These are phyloP conservation scores for Drosophila eugracilis DNA, from an alignment of 1,140 invertebrate species.

Conservation along the genomic window DNA sequence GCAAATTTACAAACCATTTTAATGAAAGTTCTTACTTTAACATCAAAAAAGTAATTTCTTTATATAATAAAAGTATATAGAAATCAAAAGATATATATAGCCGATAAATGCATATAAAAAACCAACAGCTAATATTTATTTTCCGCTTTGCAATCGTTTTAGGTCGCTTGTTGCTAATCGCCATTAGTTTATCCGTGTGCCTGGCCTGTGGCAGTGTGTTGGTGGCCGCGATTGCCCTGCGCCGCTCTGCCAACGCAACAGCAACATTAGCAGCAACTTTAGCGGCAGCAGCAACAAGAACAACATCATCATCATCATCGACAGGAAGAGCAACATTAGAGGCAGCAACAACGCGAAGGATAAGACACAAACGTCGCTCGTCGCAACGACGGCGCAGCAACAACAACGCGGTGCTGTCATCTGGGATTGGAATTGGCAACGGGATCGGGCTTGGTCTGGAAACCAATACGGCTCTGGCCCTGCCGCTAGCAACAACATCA, in stretches of 20 bases:
- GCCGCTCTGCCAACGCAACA: slow-evolving; percentile 53
- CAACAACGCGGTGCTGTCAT: slow-evolving; percentile 50
- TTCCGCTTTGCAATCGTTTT: slow-evolving; percentile 14
- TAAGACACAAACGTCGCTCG: slow-evolving; percentile 63
- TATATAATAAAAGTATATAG: too few species aligned
- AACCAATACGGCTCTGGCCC: slow-evolving; percentile 78
- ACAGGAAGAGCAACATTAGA: background rate
- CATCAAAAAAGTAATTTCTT: too few species aligned
- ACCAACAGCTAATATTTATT: slow-evolving; percentile 5
- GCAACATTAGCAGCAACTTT: slow-evolving; percentile 34
- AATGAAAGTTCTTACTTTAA: too few species aligned
- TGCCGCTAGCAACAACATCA: slow-evolving; percentile 67
- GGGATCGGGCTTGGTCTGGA: slow-evolving; percentile 32
- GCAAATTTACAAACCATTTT: too few species aligned
- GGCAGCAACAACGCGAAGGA: slow-evolving; percentile 60
- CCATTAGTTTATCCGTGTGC: slow-evolving; percentile 75
- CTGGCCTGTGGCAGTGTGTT: slow-evolving; percentile 76
- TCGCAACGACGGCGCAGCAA: slow-evolving; percentile 64
- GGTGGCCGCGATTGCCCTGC: slow-evolving; percentile 67
- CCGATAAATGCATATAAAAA: background rate
- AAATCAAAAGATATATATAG: too few species aligned
- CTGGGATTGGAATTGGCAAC: slow-evolving; percentile 49
- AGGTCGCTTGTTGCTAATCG: slow-evolving; percentile 76
- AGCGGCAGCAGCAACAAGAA: slow-evolving; percentile 13
- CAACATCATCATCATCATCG: slow-evolving; percentile 9